These are phyloP conservation scores for Diachasmimorpha longicaudata DNA, from an alignment of 1,140 invertebrate species.

Conservation along the genomic window DNA sequence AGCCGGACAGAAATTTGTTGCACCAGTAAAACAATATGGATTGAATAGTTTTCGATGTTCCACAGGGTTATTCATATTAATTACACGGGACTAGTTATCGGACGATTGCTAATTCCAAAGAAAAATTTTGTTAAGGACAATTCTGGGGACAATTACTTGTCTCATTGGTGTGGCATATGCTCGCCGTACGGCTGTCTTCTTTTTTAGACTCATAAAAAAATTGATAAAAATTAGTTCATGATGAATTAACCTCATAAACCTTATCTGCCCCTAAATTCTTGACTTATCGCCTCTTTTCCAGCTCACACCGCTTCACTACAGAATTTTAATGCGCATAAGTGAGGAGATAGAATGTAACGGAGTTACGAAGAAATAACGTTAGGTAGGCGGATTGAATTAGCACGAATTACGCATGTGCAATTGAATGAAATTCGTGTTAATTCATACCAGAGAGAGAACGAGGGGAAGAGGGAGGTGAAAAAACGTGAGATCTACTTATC, in stretches of 20 bases:
- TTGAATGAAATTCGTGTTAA: constrained; percentile 28
- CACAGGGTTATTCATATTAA: not conserved
- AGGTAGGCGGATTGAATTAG: constrained; percentile 29
- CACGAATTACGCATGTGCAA: constrained; percentile 27
- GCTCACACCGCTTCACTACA: not conserved
- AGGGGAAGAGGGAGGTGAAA: not conserved
- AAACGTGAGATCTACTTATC: not conserved
- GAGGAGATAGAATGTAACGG: constrained; percentile 16
- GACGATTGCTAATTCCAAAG: no score
- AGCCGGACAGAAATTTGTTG: not conserved
- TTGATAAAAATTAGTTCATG: no score
- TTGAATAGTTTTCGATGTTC: not conserved
- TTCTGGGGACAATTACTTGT: no score
- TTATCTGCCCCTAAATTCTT: not conserved
- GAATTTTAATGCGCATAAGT: not conserved
- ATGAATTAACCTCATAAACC: no score
- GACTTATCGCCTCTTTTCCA: not conserved
- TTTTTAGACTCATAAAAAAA: no score
- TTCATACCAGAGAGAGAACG: not conserved
- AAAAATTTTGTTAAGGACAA: not conserved
- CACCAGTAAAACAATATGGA: not conserved
- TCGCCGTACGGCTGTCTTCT: no score
- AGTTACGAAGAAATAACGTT: constrained; percentile 22
- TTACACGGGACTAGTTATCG: not conserved
- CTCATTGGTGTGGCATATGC: no score